Evolutionary conservation across 2,797 vertebrate genomes (phyloP), one percentile per base, ranked within the genome.

Genomic region (Fratercula arctica): DNA sequence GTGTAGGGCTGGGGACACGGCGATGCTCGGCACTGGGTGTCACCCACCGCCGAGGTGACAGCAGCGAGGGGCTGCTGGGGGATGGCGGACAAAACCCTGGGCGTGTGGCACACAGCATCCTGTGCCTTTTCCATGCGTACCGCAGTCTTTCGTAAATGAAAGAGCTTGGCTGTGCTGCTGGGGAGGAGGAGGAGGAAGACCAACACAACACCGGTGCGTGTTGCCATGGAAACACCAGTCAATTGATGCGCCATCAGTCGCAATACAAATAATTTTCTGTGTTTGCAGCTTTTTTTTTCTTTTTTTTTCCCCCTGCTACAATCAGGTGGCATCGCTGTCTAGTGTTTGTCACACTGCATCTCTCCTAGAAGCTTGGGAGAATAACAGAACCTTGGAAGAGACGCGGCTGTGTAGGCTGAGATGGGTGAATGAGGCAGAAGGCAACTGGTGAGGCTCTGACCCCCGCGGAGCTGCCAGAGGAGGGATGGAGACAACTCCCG

Each of bases 241-340:
- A 95, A 73, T 96, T 93, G 94, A 90, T 95, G 75, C 73, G 45
- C 96, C 96, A 96, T 96, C 93, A 80, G 46, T 96, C 26, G 69
- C 95, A 89, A 84, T 90, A 92, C 95, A 87, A 94, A 96, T 95
- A 4, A 26, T 93, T 93, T 96, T 76, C 86, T 73, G 3, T 90
- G 81, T 89, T 94, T 92, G 68, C 91, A 76, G 95, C 74, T 59
- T 64, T 41, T 53, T 39, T 31, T 70, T 46, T 33, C 13, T 21
- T 28, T 23, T 15, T 25, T 25, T 4, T 56, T 5, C 7, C 6
- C 24, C 19, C 63, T 23, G 35, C 81, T 91, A 60, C 95, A 35
- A 33, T 95, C 91, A 88, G 85, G 91, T 85, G 73, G 73, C 70
- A 12, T 70, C 31, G 2, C 89, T 70, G 78, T 77, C 76, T 93